These are phyloP conservation scores for Heliornis fulica DNA, from an alignment of 2,113 vertebrate species.

Conservation along the genomic window DNA sequence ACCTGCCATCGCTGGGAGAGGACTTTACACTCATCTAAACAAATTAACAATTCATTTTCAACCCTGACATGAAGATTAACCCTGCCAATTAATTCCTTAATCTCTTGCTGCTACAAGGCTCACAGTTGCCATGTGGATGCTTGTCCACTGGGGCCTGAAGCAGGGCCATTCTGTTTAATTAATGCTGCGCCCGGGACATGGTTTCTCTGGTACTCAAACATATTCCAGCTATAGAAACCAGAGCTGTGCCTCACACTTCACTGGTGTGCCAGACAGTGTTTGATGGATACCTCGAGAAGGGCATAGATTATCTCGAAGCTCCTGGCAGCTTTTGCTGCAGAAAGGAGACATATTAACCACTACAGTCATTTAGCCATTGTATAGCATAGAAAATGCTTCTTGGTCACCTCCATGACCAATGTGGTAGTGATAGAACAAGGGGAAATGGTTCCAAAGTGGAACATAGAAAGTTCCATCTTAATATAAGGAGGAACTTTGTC, in stretches of 20 bases:
- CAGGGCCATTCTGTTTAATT: conserved; percentile 32
- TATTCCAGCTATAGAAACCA: not conserved
- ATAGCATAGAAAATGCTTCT: not conserved
- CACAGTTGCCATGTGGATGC: conserved; percentile 46
- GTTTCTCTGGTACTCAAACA: not conserved
- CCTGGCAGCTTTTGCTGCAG: not conserved
- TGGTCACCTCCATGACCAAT: too few species aligned
- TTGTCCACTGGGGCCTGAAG: not conserved
- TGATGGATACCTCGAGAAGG: not conserved
- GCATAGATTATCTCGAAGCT: not conserved
- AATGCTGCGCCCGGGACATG: not conserved
- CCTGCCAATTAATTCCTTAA: conserved; percentile 62
- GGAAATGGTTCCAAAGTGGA: too few species aligned
- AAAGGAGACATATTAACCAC: not conserved
- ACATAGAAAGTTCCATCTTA: too few species aligned
- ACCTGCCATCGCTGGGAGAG: not conserved
- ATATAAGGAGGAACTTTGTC: too few species aligned
- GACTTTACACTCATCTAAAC: conserved; percentile 15
- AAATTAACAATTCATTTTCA: conserved; percentile 56
- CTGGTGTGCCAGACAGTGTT: not conserved
- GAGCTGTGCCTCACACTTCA: not conserved
- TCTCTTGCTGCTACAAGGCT: conserved; percentile 43
- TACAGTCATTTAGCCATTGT: accelerated
- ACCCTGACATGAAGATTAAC: conserved; percentile 51
- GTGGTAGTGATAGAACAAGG: too few species aligned